Base-by-base conservation (phyloP, 2,113 vertebrate species). In the Xiphophorus hellerii region DNA sequence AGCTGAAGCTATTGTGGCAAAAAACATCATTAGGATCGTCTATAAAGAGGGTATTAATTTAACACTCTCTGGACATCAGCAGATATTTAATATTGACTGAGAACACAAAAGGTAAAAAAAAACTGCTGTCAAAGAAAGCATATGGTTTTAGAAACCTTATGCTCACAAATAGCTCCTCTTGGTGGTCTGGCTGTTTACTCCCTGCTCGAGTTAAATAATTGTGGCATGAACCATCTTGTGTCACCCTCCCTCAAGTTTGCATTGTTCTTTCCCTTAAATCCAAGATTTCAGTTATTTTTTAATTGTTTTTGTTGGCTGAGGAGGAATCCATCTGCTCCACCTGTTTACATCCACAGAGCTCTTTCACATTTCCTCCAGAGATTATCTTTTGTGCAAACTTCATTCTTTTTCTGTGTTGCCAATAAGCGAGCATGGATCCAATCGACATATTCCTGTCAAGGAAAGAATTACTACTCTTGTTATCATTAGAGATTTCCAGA, bases 141-240 rank as follows among this genome's bases (percentile, higher is more conserved):
- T 48, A 14, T 15, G 39, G 12, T 48, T 48, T 48, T 48, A 20
- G 14, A n/a, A 58, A 58, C 8, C 20, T 9, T 58, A 3, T 58
- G 51, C 25, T n/a, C 22, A 54, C 22, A 58, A n/a, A n/a, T 3
- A 58, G 51, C 51, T 58, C 22, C 25, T 58, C 17, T 48, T 48
- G 14, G 51, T 25, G 51, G 22, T n/a, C 51, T 25, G 51, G 51
- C 51, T n/a, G 25, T n/a, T 58, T 58, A 11, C 7, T n/a, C 51
- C 22, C 51, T n/a, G 25, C 51, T 58, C 22, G 9, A n/a, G 51
- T 11, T n/a, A 10, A 7, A n/a, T 58, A 58, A 9, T n/a, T n/a
- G 51, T 58, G 51, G 51, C 51, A 58, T 58, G 51, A 58, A 58
- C 51, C 51, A 58, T 58, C 51, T 58, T 58, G 51, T 54, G 51